phyloP scores from a whole-genome alignment of 2,797 vertebrate genomes.

The Enteromius mattozi region DNA sequence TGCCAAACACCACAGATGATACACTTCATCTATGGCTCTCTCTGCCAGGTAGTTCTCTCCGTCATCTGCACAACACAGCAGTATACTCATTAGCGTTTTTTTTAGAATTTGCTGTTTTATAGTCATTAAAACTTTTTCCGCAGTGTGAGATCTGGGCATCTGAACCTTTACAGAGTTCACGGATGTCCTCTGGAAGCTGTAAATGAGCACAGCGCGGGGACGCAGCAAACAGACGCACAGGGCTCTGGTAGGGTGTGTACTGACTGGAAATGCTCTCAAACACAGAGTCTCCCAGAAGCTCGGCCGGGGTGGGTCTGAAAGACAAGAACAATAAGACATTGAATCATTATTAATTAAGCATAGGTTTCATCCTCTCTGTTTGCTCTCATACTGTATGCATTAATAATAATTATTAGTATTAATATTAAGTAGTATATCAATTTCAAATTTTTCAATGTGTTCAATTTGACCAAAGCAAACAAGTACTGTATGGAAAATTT shows the following conservation, averaged over 20 bases:
- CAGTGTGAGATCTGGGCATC: not conserved
- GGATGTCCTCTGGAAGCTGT: constrained; percentile 93
- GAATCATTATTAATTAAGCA: not conserved
- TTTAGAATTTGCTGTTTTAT: not conserved
- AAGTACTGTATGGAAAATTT: not conserved
- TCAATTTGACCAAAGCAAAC: not conserved
- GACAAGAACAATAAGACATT: constrained; percentile 22
- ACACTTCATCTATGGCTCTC: constrained; percentile 93
- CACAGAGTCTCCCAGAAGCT: constrained; percentile 83
- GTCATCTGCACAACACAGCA: constrained; percentile 70
- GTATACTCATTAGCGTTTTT: not conserved
- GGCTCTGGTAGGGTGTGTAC: constrained; percentile 83
- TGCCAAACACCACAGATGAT: constrained; percentile 97
- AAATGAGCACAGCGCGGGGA: constrained; percentile 90
- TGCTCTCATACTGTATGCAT: not conserved
- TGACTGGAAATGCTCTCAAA: constrained; percentile 83
- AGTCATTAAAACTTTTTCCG: not conserved
- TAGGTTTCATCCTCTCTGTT: not conserved
- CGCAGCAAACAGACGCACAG: constrained; percentile 89
- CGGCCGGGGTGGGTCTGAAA: constrained; percentile 85
- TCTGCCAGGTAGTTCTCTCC: constrained; percentile 89
- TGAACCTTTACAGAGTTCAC: constrained; percentile 89
- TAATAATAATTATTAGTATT: not conserved
- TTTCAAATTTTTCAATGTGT: not conserved
- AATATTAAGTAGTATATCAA: not conserved